Base-by-base conservation (phyloP, 2,113 vertebrate genomes). In the Sphaerodactylus townsendi region DNA sequence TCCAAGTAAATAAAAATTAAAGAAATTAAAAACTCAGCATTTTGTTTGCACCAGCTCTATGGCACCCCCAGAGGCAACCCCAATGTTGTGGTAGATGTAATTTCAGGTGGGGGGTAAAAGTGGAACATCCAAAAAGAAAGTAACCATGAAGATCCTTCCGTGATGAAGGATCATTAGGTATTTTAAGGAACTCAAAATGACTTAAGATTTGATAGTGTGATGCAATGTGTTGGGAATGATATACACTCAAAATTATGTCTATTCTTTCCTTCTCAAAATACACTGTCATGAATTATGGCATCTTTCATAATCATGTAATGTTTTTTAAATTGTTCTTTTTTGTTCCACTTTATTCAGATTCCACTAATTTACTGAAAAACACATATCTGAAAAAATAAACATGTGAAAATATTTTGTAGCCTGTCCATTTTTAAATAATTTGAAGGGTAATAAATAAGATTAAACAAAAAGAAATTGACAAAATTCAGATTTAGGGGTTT, bases 301-400 rank as follows among this genome's bases (percentile, higher is more conserved):
- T 88, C 82, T 90, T 90, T 64, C 71, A 85, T 37, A 84, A 66
- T 30, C 75, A n/a, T 46, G 75, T 25, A n/a, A 14, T 62, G 19
- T 84, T 88, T 90, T 83, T 77, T 87, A 77, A n/a, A 86, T 86
- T 92, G 46, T 90, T 85, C 77, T 5, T 86, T 72, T 91, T 91
- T 78, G 84, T 73, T 90, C 78, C 59, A 86, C 56, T 30, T 1
- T 48, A 13, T 48, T 48, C 13, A 5, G 48, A 48, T 11, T 28
- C 86, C 86, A 84, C 75, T 89, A 74, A 30, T 86, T 92, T 86
- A 79, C 79, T 50, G 69, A 87, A 89, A 88, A 10, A 70, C 5
- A 48, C 19, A 11, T 11, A 37, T 79, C 30, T 83, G 89, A 82
- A 83, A 64, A 48, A 87, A 83, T 66, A 85, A 86, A 84, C 87